These are phyloP conservation scores for Melanotaenia parkinsoni DNA, from an alignment of 2,797 vertebrate species.

Conservation along the genomic window DNA sequence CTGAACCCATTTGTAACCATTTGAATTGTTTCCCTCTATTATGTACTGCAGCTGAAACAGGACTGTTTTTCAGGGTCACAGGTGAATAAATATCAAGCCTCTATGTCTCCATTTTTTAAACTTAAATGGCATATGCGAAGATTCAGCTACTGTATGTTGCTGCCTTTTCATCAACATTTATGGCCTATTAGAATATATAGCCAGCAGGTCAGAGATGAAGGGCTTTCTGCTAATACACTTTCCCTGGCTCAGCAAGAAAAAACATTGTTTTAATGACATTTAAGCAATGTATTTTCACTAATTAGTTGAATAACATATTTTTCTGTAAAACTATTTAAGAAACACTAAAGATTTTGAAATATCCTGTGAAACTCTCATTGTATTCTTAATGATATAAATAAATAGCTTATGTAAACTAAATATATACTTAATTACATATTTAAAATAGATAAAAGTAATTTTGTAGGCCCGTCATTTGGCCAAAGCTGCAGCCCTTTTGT, in stretches of 20 bases:
- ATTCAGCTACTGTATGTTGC: conserved; percentile 16
- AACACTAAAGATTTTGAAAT: not conserved
- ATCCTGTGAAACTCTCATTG: not conserved
- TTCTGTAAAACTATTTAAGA: not conserved
- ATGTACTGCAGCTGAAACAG: conserved; percentile 55
- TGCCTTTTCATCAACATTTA: conserved; percentile 30
- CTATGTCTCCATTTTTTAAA: conserved; percentile 37
- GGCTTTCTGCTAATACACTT: conserved; percentile 14
- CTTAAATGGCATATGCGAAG: conserved; percentile 13
- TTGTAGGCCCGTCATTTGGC: not conserved
- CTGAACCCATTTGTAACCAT: conserved; percentile 72
- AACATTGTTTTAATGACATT: not conserved
- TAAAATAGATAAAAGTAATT: not conserved
- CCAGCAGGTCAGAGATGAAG: conserved; percentile 9
- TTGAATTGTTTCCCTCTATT: conserved; percentile 73
- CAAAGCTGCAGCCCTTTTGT: conserved; percentile 10
- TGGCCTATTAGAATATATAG: conserved; percentile 16
- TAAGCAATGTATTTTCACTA: not conserved
- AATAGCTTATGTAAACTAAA: not conserved
- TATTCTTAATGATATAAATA: not conserved
- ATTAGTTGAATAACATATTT: not conserved
- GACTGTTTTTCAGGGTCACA: conserved; percentile 54
- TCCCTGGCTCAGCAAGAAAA: conserved; percentile 10
- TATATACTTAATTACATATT: not conserved
- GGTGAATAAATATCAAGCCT: conserved; percentile 56